Conservation (phyloP, 2,797 vertebrate species). For the Hippopotamyrus pictus region DNA sequence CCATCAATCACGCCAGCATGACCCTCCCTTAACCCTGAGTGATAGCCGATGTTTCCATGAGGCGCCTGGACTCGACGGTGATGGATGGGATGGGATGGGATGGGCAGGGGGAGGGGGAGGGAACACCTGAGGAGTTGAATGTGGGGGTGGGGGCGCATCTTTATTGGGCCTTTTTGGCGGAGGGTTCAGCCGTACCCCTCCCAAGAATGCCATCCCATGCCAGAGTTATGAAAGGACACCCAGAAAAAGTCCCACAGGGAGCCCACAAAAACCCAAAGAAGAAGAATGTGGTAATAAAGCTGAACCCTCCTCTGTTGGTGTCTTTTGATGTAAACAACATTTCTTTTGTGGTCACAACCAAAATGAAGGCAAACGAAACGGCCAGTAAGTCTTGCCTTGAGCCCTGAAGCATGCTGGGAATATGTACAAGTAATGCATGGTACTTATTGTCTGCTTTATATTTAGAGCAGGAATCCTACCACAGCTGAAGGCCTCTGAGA, state of each 20-base stretch:
- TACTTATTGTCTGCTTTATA: constrained; percentile 40
- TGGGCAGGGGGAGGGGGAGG: not conserved
- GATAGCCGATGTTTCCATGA: not conserved
- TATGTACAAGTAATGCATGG: constrained; percentile 42
- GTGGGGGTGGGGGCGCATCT: not conserved
- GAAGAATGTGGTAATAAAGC: constrained; percentile 34
- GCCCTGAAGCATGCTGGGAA: constrained; percentile 30
- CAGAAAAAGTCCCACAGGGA: not conserved
- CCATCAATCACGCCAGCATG: not conserved
- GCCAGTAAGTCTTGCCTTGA: constrained; percentile 31
- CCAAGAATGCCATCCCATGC: not conserved
- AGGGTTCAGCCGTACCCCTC: not conserved
- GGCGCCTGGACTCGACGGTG: not conserved
- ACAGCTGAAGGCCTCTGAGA: constrained; percentile 33
- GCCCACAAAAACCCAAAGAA: constrained; percentile 11
- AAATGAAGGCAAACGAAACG: constrained; percentile 34
- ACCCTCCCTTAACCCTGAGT: not conserved
- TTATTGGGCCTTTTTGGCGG: not conserved
- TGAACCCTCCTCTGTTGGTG: constrained; percentile 33
- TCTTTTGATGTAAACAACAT: constrained; percentile 43
- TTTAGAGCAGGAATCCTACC: constrained; percentile 41
- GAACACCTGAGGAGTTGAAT: not conserved
- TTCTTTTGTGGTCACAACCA: constrained; percentile 27
- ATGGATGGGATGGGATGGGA: not conserved
- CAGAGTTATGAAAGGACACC: not conserved